These are phyloP conservation scores for Halcyon smyrnensis DNA, from an alignment of 2,797 vertebrate species.

Conservation along the genomic window DNA sequence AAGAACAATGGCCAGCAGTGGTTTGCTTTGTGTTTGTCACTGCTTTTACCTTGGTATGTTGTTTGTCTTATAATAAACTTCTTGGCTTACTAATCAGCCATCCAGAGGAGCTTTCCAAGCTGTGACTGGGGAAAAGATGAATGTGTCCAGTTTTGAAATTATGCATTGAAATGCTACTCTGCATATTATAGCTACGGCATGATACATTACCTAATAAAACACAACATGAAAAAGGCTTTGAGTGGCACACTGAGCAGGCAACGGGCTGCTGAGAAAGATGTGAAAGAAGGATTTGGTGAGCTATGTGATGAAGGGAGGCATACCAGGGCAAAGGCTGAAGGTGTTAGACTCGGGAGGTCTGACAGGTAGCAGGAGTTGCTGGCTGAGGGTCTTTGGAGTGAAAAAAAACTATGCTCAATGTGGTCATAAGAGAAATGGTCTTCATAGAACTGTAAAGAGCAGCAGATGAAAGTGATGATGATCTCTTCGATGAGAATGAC, in stretches of 20 bases:
- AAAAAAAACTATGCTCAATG: background rate
- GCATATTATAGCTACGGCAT: conserved; percentile 15
- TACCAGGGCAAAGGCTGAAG: background rate
- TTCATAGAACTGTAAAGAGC: background rate
- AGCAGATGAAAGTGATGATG: background rate
- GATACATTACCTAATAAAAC: conserved; percentile 46
- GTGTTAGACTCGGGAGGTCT: background rate
- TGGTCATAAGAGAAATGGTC: background rate
- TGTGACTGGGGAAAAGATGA: conserved; percentile 28
- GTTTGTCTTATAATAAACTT: conserved; percentile 10
- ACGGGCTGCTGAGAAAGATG: background rate
- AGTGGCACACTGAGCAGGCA: background rate
- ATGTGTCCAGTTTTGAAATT: background rate
- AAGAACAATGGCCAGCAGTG: background rate
- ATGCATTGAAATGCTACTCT: conserved; percentile 36
- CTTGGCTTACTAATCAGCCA: conserved; percentile 8
- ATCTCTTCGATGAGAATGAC: background rate
- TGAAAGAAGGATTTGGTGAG: background rate
- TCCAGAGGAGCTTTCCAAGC: conserved; percentile 24
- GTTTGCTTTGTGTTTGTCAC: background rate
- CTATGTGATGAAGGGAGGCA: background rate
- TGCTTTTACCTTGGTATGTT: conserved; percentile 7
- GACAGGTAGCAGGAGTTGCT: background rate
- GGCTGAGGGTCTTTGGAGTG: background rate
- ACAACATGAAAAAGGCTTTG: background rate